A percentile compares a stretch with the other conserved stretches of the same genome.
These are phyloP conservation scores for Strigamia crassipes DNA, from an alignment of 2,888 invertebrate genomes.

Conservation along the genomic window DNA sequence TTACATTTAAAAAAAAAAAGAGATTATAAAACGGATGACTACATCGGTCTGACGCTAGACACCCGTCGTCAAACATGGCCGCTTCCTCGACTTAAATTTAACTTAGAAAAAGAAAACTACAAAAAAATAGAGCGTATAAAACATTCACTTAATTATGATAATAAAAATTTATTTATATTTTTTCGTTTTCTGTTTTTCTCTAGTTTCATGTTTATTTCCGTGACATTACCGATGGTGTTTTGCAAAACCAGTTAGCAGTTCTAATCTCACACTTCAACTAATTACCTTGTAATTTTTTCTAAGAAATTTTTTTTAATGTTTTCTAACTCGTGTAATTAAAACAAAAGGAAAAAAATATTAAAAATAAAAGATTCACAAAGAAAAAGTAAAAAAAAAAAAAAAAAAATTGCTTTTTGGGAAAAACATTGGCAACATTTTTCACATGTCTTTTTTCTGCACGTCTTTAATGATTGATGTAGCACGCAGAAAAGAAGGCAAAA, in stretches of 20 bases:
- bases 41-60: too few species aligned
- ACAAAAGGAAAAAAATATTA: background rate
- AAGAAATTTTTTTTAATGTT: background rate
- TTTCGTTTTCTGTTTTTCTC: background rate
- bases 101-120: too few species aligned
- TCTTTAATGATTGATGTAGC: conserved; percentile 30
- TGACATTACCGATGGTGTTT: background rate
- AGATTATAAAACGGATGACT: too few species aligned
- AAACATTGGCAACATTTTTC: conserved; percentile 15
- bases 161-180: background rate
- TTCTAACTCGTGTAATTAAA: background rate
- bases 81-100: too few species aligned
- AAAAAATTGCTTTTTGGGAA: background rate
- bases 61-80: too few species aligned
- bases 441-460: conserved; percentile 6
- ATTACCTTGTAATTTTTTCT: background rate
- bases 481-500: background rate
- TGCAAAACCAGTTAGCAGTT: background rate
- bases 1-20: too few species aligned
- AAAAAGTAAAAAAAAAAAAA: background rate
- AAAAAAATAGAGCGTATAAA: too few species aligned
- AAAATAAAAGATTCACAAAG: background rate
- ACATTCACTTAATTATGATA: too few species aligned
- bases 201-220: background rate
- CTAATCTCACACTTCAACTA: background rate